phyloP scores from a whole-genome alignment of 2,888 invertebrate genomes.

The Torymus auratus region DNA sequence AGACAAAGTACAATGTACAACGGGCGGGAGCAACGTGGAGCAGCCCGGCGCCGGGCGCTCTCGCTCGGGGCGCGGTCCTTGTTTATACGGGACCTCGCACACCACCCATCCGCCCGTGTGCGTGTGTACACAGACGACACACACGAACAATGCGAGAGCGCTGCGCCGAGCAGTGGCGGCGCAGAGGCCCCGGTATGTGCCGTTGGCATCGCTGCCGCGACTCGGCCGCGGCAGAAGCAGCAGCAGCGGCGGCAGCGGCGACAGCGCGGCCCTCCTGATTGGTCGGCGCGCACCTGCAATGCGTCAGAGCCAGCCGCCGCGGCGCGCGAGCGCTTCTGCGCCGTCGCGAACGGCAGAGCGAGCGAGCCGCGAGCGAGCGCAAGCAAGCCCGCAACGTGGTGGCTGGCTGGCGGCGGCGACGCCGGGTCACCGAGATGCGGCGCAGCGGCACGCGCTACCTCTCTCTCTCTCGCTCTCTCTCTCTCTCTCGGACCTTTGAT shows the following conservation, averaged over 20 bases:
- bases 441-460: no score
- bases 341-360: conserved; percentile 72
- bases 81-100: conserved; percentile 81
- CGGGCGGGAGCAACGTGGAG: no score
- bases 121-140: neutral
- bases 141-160: neutral
- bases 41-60: conserved; percentile 3
- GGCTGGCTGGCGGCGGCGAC: no score
- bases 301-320: conserved; percentile 79
- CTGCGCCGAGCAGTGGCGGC: neutral
- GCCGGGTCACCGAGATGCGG: no score
- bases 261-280: conserved; percentile 81
- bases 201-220: neutral
- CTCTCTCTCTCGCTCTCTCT: no score
- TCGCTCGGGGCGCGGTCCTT: conserved; percentile 80
- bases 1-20: no score
- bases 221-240: conserved; percentile 29
- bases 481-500: no score
- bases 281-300: conserved; percentile 91
- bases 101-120: no score
- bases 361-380: neutral
- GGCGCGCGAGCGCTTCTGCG: conserved; percentile 74
- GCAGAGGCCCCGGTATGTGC: no score
- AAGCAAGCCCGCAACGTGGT: no score
- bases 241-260: conserved; percentile 16